These are phyloP conservation scores for Autographa gamma DNA, from an alignment of 2,888 invertebrate genomes.

Conservation along the genomic window DNA sequence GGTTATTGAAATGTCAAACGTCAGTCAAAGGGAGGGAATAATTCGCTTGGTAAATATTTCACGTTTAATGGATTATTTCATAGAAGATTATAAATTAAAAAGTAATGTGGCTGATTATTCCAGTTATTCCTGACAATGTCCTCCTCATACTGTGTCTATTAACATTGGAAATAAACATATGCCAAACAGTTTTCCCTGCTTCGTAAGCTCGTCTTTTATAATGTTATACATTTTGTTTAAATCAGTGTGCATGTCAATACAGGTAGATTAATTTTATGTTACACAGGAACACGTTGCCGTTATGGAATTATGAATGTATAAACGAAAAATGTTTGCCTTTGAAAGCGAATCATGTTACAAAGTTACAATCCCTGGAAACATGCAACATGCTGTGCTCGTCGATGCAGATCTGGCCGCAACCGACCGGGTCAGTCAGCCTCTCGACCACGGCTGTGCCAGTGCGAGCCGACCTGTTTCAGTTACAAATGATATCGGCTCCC, in stretches of 20 bases:
- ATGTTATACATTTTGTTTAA: neutral
- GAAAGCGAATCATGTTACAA: slow-evolving; percentile 66
- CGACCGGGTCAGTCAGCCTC: slow-evolving; percentile 90
- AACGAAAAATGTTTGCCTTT: slow-evolving; percentile 90
- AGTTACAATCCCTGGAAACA: slow-evolving; percentile 90
- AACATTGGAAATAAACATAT: slow-evolving; percentile 23
- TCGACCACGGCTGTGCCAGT: slow-evolving; percentile 90
- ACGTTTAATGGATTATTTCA: slow-evolving; percentile 29
- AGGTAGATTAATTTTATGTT: slow-evolving; percentile 11
- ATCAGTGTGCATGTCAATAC: neutral
- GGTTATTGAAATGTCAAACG: slow-evolving; percentile 18
- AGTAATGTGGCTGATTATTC: slow-evolving; percentile 46
- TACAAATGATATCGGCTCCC: slow-evolving; percentile 75
- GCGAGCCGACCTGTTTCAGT: slow-evolving; percentile 85
- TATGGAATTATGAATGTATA: slow-evolving; percentile 94
- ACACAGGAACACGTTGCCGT: slow-evolving; percentile 76
- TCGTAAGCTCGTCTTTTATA: slow-evolving; percentile 32
- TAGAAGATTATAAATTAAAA: slow-evolving; percentile 33
- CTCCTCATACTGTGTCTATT: slow-evolving; percentile 33
- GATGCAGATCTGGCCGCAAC: slow-evolving; percentile 93
- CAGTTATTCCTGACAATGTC: slow-evolving; percentile 22
- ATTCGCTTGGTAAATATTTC: slow-evolving; percentile 14
- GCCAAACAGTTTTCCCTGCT: slow-evolving; percentile 20
- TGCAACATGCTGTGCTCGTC: slow-evolving; percentile 92
- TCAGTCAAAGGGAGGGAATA: slow-evolving; percentile 30